phyloP scores from a whole-genome alignment of 2,113 vertebrate genomes.

The Phyllopteryx taeniolatus region DNA sequence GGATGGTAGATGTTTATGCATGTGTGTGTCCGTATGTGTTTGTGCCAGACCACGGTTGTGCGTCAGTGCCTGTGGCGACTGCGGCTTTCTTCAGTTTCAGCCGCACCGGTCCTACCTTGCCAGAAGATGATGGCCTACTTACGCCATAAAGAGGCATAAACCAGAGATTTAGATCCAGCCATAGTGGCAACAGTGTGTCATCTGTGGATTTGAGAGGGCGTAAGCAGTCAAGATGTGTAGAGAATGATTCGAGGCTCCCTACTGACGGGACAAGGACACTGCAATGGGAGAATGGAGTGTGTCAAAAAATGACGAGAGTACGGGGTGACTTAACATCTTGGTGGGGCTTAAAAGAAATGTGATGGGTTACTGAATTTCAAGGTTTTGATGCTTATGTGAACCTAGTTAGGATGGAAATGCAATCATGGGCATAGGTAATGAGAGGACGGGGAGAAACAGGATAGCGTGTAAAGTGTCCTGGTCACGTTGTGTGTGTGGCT shows the following conservation, averaged over 20 bases:
- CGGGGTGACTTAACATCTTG: conserved; percentile 35
- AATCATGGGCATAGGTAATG: conserved; percentile 58
- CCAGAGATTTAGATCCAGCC: conserved; percentile 25
- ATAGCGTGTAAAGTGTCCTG: conserved; percentile 70
- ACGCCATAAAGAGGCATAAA: conserved; percentile 38
- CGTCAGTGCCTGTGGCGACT: conserved; percentile 27
- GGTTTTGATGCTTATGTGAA: conserved; percentile 55
- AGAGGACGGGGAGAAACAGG: conserved; percentile 55
- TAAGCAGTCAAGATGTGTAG: conserved; percentile 12
- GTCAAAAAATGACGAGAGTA: conserved; percentile 28
- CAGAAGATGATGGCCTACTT: conserved; percentile 48
- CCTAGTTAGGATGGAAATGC: conserved; percentile 63
- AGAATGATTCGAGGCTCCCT: conserved; percentile 20
- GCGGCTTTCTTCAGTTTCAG: conserved; percentile 48
- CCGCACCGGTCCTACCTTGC: conserved; percentile 23
- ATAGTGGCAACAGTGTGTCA: conserved; percentile 29
- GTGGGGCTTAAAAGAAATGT: conserved; percentile 35
- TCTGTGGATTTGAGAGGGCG: not conserved
- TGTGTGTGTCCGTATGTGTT: conserved; percentile 20
- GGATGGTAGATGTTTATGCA: conserved; percentile 52
- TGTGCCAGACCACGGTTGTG: conserved; percentile 18
- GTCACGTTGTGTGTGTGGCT: conserved; percentile 35
- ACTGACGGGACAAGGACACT: conserved; percentile 19
- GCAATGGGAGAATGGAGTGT: conserved; percentile 29
- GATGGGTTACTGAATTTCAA: conserved; percentile 52